phyloP scores from a whole-genome alignment of 2,888 invertebrate genomes.

The Plagiodera versicolora region DNA sequence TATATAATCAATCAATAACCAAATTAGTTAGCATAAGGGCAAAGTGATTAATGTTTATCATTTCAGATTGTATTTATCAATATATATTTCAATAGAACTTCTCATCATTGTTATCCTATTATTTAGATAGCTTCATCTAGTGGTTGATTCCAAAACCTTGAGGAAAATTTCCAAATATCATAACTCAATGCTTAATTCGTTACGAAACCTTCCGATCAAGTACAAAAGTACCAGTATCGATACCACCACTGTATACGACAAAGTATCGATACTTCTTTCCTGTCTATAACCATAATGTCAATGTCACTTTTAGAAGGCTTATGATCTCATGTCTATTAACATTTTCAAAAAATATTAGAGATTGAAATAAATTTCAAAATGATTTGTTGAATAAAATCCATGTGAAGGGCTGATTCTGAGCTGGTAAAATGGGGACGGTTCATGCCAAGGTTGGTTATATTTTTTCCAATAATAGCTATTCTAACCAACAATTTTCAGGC shows the following conservation, averaged over 20 bases:
- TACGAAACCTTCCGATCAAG: too few relatives aligned
- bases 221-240: too few relatives aligned
- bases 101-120: not conserved
- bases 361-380: slow-evolving; percentile 8
- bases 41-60: not conserved
- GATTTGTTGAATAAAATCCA: slow-evolving; percentile 9
- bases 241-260: too few relatives aligned
- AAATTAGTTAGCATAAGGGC: not conserved
- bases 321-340: not conserved
- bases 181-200: too few relatives aligned
- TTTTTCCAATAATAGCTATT: slow-evolving; percentile 23
- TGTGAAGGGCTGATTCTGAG: not conserved
- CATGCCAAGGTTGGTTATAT: slow-evolving; percentile 53
- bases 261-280: too few relatives aligned
- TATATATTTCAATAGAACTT: too few relatives aligned
- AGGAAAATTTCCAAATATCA: too few relatives aligned
- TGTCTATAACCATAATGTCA: too few relatives aligned
- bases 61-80: too few relatives aligned
- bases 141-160: too few relatives aligned
- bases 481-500: slow-evolving; percentile 40
- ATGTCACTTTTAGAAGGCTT: too few relatives aligned
- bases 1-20: not conserved
- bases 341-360: not conserved
- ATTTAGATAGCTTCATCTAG: too few relatives aligned
- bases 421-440: slow-evolving; percentile 52